These are phyloP conservation scores for Coracias cyanogaster DNA, from an alignment of 2,797 vertebrate species.

Conservation along the genomic window DNA sequence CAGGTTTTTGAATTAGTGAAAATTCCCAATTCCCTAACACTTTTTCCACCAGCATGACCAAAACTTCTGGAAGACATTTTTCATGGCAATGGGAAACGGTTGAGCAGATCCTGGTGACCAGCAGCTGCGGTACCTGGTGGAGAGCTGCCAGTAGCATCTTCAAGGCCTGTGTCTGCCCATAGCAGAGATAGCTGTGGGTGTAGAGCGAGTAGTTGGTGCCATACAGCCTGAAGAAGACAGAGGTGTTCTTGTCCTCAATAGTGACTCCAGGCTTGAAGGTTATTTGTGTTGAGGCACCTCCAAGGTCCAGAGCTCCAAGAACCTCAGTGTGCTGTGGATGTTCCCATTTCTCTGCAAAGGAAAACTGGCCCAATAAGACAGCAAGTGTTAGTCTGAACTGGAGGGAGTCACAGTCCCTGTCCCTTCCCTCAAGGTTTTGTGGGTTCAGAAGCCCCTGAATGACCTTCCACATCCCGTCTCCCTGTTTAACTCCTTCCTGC, in stretches of 20 bases:
- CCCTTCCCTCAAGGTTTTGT: not conserved
- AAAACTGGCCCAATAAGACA: conserved; percentile 77
- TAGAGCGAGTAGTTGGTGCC: conserved; percentile 84
- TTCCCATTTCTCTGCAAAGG: conserved; percentile 87
- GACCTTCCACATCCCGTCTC: accelerated
- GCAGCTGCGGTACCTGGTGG: not conserved
- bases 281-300: conserved; percentile 91
- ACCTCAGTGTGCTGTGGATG: conserved; percentile 75
- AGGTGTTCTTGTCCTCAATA: conserved; percentile 72
- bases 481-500: not conserved
- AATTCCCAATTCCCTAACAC: not conserved
- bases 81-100: not conserved
- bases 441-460: not conserved
- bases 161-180: conserved; percentile 83
- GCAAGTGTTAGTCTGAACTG: not conserved
- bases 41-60: not conserved
- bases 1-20: not conserved
- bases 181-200: conserved; percentile 91
- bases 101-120: not conserved
- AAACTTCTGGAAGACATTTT: not conserved
- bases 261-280: conserved; percentile 82
- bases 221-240: conserved; percentile 82
- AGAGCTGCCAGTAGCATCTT: conserved; percentile 52
- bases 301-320: conserved; percentile 88
- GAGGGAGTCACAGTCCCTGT: accelerated